A percentile compares a stretch with the other conserved stretches of the same genome.
Conservation (phyloP, 2,888 invertebrate species). For the Antitype chi region DNA sequence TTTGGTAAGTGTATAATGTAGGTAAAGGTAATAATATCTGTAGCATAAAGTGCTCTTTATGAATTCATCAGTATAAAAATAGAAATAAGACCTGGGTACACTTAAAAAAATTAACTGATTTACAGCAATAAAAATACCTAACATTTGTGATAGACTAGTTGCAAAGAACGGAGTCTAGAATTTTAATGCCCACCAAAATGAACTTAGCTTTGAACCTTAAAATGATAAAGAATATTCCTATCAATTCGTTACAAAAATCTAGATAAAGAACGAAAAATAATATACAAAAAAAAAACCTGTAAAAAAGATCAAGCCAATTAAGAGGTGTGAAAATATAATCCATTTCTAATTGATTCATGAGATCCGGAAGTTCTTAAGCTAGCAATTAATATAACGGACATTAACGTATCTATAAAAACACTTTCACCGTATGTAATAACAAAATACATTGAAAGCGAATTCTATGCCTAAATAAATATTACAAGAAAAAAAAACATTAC, state of each 20-base stretch:
- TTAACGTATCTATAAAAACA: conserved; percentile 40
- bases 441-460: conserved; percentile 17
- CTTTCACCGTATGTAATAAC: conserved; percentile 33
- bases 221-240: too few relatives aligned
- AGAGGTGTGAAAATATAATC: conserved; percentile 40
- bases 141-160: background rate
- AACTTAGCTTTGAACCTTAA: background rate
- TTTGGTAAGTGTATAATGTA: background rate
- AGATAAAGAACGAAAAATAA: background rate
- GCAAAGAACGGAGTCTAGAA: background rate
- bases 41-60: background rate
- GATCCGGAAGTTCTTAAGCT: conserved; percentile 31
- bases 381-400: conserved; percentile 41
- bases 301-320: background rate
- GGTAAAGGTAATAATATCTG: too few relatives aligned
- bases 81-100: background rate
- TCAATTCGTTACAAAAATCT: too few relatives aligned
- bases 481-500: background rate
- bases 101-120: background rate
- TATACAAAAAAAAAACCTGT: background rate
- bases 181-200: background rate
- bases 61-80: background rate
- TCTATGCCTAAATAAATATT: background rate
- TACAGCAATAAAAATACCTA: background rate
- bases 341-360: conserved; percentile 46